Conservation (phyloP, 2,888 invertebrate species). For the Allygus modestus region DNA sequence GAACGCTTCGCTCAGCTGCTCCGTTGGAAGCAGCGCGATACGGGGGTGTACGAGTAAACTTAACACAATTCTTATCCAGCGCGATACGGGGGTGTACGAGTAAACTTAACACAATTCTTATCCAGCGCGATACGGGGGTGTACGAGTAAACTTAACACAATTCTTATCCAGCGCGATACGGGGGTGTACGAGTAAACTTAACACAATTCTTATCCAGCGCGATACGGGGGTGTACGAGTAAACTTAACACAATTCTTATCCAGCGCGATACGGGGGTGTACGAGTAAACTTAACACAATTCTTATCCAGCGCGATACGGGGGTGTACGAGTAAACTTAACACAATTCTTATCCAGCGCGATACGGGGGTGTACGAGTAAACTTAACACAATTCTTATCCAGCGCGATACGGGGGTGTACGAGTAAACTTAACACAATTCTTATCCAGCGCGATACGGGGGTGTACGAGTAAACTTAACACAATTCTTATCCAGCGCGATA, state of each 20-base stretch:
- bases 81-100: not conserved
- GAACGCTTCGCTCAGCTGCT: not conserved
- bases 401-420: not conserved
- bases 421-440: not conserved
- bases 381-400: not conserved
- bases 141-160: not conserved
- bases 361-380: not conserved
- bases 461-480: not conserved
- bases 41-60: not conserved
- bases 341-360: not conserved
- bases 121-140: not conserved
- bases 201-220: not conserved
- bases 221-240: not conserved
- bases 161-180: not conserved
- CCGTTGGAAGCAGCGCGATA: conserved; percentile 12
- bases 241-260: not conserved
- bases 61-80: not conserved
- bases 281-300: conserved; percentile 2
- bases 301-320: not conserved
- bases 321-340: not conserved
- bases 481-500: not conserved
- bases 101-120: not conserved
- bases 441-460: not conserved
- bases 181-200: not conserved
- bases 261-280: not conserved